A percentile compares a stretch with the other conserved stretches of the same genome.
phyloP scores from a whole-genome alignment of 2,113 vertebrate genomes.

The Solea solea region DNA sequence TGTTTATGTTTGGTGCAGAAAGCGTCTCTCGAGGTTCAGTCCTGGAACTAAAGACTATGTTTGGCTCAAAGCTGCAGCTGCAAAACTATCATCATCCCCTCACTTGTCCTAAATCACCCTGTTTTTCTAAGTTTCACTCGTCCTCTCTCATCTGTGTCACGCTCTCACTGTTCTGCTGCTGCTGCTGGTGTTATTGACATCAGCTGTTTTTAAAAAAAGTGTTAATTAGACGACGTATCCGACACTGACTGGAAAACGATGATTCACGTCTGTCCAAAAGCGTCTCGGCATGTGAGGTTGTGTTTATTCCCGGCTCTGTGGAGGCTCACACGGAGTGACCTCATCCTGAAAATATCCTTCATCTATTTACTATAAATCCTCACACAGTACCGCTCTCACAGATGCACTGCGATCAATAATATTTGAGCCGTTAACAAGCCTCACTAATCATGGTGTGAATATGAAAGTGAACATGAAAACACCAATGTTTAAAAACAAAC shows the following conservation, averaged over 20 bases:
- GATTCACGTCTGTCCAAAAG: slow-evolving; percentile 8
- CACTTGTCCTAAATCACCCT: slow-evolving; percentile 22
- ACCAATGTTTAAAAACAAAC: too few species aligned
- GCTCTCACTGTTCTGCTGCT: slow-evolving; percentile 2
- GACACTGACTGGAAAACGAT: slow-evolving; percentile 37
- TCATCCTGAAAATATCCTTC: too few species aligned
- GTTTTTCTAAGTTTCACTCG: neutral
- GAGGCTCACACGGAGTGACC: neutral
- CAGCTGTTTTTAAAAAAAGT: slow-evolving; percentile 7
- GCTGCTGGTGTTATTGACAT: neutral
- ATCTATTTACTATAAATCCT: too few species aligned
- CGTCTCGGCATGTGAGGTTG: neutral
- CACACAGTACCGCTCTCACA: too few species aligned
- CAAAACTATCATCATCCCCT: slow-evolving; percentile 1
- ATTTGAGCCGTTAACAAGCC: too few species aligned
- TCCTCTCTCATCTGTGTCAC: slow-evolving; percentile 11
- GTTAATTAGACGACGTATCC: slow-evolving; percentile 36
- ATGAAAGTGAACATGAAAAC: too few species aligned
- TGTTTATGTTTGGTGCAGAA: too few species aligned
- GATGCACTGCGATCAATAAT: too few species aligned
- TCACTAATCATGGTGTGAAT: too few species aligned
- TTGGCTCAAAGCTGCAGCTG: neutral
- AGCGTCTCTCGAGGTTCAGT: neutral
- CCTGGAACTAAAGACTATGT: neutral
- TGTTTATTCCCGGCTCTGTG: slow-evolving; percentile 17